A percentile compares a stretch with the other conserved stretches of the same genome.
These are phyloP conservation scores for Drosophila rhopaloa DNA, from an alignment of 1,140 invertebrate genomes.

Conservation along the genomic window DNA sequence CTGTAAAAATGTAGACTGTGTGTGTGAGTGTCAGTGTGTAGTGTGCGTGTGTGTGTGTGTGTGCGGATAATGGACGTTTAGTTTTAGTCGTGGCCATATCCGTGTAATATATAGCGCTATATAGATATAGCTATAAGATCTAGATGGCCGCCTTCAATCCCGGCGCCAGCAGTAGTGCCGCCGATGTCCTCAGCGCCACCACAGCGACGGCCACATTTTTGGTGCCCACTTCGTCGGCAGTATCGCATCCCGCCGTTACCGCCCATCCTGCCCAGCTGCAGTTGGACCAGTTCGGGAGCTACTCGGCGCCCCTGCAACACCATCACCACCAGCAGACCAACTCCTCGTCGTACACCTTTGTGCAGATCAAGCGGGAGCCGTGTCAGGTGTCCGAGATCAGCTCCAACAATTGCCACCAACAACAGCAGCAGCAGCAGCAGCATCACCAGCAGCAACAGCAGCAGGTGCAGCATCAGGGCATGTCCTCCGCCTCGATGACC, in stretches of 20 bases:
- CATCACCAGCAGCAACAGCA: constrained; percentile 33
- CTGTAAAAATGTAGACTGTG: constrained; percentile 81
- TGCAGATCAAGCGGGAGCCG: constrained; percentile 87
- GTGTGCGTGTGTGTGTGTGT: constrained; percentile 35
- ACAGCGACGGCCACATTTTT: constrained; percentile 65
- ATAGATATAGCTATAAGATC: constrained; percentile 43
- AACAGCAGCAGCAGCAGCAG: constrained; percentile 66
- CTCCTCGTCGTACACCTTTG: constrained; percentile 81
- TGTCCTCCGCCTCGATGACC: constrained; percentile 65
- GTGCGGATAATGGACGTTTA: constrained; percentile 67
- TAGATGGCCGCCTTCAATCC: constrained; percentile 73
- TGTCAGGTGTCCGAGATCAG: constrained; percentile 89
- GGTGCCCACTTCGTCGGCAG: constrained; percentile 54
- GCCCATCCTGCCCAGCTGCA: constrained; percentile 42
- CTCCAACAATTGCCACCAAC: constrained; percentile 85
- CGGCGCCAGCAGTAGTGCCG: constrained; percentile 56
- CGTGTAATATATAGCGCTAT: constrained; percentile 41
- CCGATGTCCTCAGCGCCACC: constrained; percentile 71
- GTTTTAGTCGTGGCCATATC: constrained; percentile 45
- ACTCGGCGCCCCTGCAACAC: constrained; percentile 54
- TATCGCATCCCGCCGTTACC: constrained; percentile 37
- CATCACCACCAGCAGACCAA: constrained; percentile 75
- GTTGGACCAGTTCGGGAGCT: constrained; percentile 50
- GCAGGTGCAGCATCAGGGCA: constrained; percentile 48
- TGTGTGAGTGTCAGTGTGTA: constrained; percentile 41